Conservation (phyloP, 2,113 vertebrate species). For the Odobenus rosmarus region DNA sequence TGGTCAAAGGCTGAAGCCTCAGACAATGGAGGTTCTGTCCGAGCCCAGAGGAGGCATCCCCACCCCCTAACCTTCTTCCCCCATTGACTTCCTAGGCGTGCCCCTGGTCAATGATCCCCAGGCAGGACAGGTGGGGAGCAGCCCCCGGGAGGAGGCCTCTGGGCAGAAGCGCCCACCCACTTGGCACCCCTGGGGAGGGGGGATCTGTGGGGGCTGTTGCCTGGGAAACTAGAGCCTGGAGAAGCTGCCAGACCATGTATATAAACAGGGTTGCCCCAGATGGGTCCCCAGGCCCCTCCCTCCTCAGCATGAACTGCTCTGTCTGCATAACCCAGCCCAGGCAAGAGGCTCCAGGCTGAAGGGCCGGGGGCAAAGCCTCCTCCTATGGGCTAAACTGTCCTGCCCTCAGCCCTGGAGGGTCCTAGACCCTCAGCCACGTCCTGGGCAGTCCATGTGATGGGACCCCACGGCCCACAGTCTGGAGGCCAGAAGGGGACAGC, state of each 20-base stretch:
- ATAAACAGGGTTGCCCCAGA: neutral
- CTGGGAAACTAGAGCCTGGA: conserved; percentile 40
- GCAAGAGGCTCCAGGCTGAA: neutral
- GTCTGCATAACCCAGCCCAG: neutral
- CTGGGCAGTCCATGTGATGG: rapidly evolving
- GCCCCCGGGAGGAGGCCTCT: neutral
- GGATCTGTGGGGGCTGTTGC: conserved; percentile 29
- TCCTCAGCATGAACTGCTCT: conserved; percentile 8
- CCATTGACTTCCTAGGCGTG: conserved; percentile 24
- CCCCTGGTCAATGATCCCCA: neutral
- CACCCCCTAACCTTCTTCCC: neutral
- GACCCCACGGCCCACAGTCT: neutral
- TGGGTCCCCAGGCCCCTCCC: neutral
- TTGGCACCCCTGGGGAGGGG: neutral
- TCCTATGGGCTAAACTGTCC: rapidly evolving
- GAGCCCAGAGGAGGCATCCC: neutral
- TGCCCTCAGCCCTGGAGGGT: neutral
- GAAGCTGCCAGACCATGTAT: neutral
- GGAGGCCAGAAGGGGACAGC: neutral
- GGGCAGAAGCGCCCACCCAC: neutral
- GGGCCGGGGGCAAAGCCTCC: neutral
- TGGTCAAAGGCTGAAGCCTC: neutral
- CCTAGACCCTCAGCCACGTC: neutral
- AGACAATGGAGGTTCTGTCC: conserved; percentile 61
- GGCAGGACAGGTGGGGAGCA: neutral